Conservation (phyloP, 2,113 vertebrate genomes). For the Saimiri boliviensis region DNA sequence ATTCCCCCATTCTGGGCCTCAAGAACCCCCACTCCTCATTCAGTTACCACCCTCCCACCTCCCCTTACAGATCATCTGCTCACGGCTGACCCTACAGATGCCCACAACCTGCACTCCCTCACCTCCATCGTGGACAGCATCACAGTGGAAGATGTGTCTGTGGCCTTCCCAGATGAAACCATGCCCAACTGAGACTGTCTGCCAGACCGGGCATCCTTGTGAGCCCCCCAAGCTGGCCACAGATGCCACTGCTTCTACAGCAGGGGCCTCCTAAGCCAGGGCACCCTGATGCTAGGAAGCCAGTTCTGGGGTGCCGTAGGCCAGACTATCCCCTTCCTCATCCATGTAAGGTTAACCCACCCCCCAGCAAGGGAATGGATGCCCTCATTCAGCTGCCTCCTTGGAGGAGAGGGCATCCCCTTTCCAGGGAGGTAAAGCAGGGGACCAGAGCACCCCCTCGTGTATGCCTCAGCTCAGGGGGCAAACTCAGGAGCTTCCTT, state of each 20-base stretch:
- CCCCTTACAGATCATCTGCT: conserved; percentile 90
- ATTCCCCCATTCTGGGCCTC: not conserved
- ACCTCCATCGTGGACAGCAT: conserved; percentile 97
- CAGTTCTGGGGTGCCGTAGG: not conserved
- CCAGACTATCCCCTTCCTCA: conserved; percentile 23
- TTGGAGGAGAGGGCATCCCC: not conserved
- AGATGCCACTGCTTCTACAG: not conserved
- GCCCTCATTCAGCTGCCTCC: not conserved
- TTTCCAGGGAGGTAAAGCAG: conserved; percentile 45
- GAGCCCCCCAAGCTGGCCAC: conserved; percentile 20
- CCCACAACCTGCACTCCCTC: conserved; percentile 92
- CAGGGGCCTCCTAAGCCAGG: not conserved
- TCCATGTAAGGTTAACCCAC: not conserved
- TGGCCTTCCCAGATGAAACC: conserved; percentile 86
- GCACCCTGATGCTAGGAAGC: not conserved
- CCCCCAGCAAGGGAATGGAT: not conserved
- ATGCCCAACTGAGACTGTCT: conserved; percentile 81
- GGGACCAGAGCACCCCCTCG: conserved; percentile 45
- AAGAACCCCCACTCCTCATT: not conserved
- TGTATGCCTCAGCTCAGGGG: conserved; percentile 38
- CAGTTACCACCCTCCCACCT: not conserved
- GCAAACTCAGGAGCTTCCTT: conserved; percentile 64
- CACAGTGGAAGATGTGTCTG: conserved; percentile 86
- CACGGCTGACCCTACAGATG: conserved; percentile 86
- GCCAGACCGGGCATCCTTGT: not conserved